phyloP scores from a whole-genome alignment of 2,797 vertebrate species.

The Ambastaia sidthimunki region DNA sequence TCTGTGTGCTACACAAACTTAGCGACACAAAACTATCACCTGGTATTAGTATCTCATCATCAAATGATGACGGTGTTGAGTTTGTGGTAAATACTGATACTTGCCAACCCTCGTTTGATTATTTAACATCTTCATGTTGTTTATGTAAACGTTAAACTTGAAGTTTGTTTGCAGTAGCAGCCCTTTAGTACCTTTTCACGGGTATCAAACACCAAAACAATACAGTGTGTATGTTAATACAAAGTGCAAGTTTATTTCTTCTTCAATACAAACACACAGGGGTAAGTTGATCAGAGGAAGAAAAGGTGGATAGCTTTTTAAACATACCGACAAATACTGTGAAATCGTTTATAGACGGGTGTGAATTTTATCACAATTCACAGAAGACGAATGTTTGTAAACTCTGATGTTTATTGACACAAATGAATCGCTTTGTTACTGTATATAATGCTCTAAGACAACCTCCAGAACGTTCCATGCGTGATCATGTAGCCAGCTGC shows the following conservation, averaged over 20 bases:
- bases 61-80: not conserved
- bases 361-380: slow-evolving; percentile 11
- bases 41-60: not conserved
- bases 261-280: slow-evolving; percentile 3
- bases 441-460: not conserved
- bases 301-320: not conserved
- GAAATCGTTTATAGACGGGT: slow-evolving; percentile 1
- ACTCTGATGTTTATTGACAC: not conserved
- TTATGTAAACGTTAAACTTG: not conserved
- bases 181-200: slow-evolving; percentile 20
- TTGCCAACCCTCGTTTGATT: not conserved
- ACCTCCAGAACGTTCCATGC: not conserved
- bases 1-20: not conserved
- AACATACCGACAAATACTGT: slow-evolving; percentile 42
- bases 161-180: slow-evolving; percentile 21
- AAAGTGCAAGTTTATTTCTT: not conserved
- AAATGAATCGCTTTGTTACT: not conserved
- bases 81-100: slow-evolving; percentile 5
- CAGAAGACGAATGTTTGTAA: slow-evolving; percentile 20
- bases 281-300: not conserved
- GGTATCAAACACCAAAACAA: slow-evolving; percentile 16
- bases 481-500: slow-evolving; percentile 4
- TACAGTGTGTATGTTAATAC: slow-evolving; percentile 17
- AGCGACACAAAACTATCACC: not conserved
- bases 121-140: not conserved